Base-by-base conservation (phyloP, 1,140 invertebrate species). In the Cryptotermes secundus region DNA sequence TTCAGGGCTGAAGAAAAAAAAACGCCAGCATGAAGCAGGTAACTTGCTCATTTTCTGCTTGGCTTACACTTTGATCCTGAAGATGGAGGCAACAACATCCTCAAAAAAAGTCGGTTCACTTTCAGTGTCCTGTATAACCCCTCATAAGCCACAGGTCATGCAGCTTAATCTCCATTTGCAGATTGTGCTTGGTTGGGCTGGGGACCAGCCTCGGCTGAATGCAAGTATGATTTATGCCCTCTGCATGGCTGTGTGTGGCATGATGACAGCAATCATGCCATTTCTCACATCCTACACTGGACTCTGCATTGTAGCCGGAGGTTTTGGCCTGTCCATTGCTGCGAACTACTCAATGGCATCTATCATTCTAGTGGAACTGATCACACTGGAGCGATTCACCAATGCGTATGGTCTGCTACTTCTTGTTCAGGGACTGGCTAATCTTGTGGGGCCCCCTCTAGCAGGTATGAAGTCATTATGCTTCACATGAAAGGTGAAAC, bases 391-490 rank as follows among this genome's bases (percentile, higher is more conserved):
- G 86, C 92, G 94, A 87, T 97, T 99, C 87, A 96, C 97, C 1
- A 97, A 96, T 87, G 96, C 96, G 6, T 98, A 98, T 88, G 97
- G 97, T 22, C 90, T 98, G 84, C 89, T 98, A 53, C 90, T 97
- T 83, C 90, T 98, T 7, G 96, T 97, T 83, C 97, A 98, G 89
- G 97, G 97, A 7, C 89, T 97, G 59, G 96, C 96, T 1, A 96
- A 97, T 88, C 91, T 98, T 3, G 92, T 97, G 86, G 97, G 97
- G 45, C 96, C 97, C 79, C 96, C 97, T 22, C 88, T 98, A 53
- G 96, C 95, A 87, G 97, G 96, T 95, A 90, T 89, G 84, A 80
- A 59, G 1, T 1, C 16, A 19, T 19, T 22, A 49, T 49, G 45
- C 22, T 19, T 19, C 19, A 49, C 16, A 12, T 42, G 16, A 49